Percentiles rank a stretch among this genome's conserved stretches.
These are phyloP conservation scores for Ictalurus punctatus DNA, from an alignment of 2,113 vertebrate species.

Conservation along the genomic window DNA sequence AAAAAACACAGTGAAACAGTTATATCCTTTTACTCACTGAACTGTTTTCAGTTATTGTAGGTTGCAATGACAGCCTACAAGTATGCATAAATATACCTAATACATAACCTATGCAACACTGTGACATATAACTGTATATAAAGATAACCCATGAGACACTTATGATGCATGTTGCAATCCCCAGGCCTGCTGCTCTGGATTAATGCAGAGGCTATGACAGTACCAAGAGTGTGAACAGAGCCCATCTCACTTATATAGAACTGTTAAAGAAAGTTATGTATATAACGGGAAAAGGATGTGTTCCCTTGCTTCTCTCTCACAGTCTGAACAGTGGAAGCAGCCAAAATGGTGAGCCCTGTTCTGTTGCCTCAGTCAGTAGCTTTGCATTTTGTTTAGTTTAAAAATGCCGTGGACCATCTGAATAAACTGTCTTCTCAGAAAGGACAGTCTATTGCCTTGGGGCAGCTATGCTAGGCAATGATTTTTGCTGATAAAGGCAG, in stretches of 20 bases:
- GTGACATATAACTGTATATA: neutral
- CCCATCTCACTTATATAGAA: neutral
- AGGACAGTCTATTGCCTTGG: constrained; percentile 43
- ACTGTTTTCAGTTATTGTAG: neutral
- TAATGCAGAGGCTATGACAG: neutral
- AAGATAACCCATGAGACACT: neutral
- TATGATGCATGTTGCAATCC: neutral
- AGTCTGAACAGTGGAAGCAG: neutral
- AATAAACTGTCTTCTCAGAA: neutral
- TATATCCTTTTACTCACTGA: neutral
- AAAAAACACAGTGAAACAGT: neutral
- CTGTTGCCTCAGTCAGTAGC: neutral
- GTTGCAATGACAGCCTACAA: neutral
- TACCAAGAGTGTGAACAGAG: neutral
- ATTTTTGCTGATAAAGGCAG: constrained; percentile 50
- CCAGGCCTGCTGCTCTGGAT: neutral
- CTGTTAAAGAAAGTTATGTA: constrained; percentile 4
- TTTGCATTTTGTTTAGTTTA: constrained; percentile 10
- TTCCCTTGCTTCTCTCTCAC: neutral
- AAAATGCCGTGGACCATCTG: neutral
- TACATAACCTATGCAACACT: neutral
- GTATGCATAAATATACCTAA: neutral
- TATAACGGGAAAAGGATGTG: neutral
- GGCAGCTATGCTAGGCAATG: neutral
- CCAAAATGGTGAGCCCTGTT: neutral